Evolutionary conservation across 2,888 invertebrate species (phyloP).

Genomic region (Myopa tessellatipennis): DNA sequence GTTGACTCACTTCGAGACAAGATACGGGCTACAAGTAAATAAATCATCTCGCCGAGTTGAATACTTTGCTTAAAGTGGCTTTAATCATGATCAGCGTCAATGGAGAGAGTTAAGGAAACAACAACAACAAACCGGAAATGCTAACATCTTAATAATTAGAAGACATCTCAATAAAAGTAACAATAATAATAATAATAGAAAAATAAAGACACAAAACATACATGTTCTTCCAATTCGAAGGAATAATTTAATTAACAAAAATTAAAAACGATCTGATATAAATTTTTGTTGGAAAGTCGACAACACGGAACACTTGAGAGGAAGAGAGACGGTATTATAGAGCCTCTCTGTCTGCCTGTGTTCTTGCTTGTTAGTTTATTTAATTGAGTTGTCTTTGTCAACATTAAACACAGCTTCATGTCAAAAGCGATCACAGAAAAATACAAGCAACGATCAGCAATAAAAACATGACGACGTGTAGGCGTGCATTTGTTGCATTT

Average conservation of each 20-base stretch:
- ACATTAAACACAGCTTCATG: not conserved
- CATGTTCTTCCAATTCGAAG: too few relatives aligned
- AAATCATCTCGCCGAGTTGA: not conserved
- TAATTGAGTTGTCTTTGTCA: slow-evolving; percentile 11
- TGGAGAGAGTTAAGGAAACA: not conserved
- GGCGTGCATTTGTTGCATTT: not conserved
- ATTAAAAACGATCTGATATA: too few relatives aligned
- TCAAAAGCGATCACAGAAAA: not conserved
- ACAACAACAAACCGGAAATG: not conserved
- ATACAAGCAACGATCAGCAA: not conserved
- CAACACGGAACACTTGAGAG: too few relatives aligned
- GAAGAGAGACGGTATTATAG: too few relatives aligned
- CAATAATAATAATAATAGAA: too few relatives aligned
- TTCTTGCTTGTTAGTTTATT: not conserved
- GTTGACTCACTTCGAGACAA: too few relatives aligned
- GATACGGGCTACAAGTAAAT: not conserved
- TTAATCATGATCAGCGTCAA: not conserved
- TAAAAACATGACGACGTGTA: not conserved
- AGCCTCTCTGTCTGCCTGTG: too few relatives aligned
- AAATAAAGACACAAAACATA: too few relatives aligned
- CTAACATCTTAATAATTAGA: too few relatives aligned
- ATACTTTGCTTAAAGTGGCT: not conserved
- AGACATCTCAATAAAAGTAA: too few relatives aligned
- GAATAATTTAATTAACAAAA: too few relatives aligned
- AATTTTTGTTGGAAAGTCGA: too few relatives aligned